Conservation (phyloP, 2,113 vertebrate genomes). For the Brachyhypopomus gauderio region DNA sequence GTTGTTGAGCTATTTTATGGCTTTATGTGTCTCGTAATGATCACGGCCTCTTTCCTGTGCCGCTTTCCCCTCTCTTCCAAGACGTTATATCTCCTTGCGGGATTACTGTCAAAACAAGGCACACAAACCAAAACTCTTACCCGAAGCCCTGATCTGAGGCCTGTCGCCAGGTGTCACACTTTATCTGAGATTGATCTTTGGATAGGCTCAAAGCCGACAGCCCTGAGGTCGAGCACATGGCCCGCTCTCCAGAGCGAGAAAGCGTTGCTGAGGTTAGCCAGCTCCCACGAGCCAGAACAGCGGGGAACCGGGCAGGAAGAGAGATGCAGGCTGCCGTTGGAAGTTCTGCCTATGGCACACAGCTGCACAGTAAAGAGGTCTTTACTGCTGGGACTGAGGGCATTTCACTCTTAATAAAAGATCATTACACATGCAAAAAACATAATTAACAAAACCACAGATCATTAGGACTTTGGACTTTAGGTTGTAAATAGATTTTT, state of each 20-base stretch:
- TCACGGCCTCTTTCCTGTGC: constrained; percentile 34
- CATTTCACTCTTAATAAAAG: constrained; percentile 35
- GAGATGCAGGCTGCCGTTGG: constrained; percentile 19
- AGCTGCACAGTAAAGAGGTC: constrained; percentile 52
- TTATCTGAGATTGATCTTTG: constrained; percentile 43
- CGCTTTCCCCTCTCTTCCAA: constrained; percentile 23
- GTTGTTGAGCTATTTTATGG: constrained; percentile 33
- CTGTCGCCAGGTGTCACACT: constrained; percentile 36
- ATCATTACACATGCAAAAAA: constrained; percentile 19
- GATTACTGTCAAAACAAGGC: constrained; percentile 25
- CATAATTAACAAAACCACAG: not conserved
- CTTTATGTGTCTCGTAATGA: constrained; percentile 38
- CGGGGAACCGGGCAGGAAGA: constrained; percentile 41
- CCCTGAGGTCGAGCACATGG: constrained; percentile 23
- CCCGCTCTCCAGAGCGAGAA: constrained; percentile 30
- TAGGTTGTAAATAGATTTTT: not conserved
- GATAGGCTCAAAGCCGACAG: not conserved
- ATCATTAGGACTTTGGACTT: not conserved
- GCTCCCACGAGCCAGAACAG: constrained; percentile 46
- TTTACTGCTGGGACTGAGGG: constrained; percentile 31
- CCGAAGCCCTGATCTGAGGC: constrained; percentile 31
- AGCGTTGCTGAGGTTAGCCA: constrained; percentile 29
- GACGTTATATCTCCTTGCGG: constrained; percentile 32
- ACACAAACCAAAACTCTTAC: constrained; percentile 24
- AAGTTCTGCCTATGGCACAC: constrained; percentile 9